A percentile compares a stretch with the other conserved stretches of the same genome.
These are phyloP conservation scores for Cottus gobio DNA, from an alignment of 2,113 vertebrate genomes.

Conservation along the genomic window DNA sequence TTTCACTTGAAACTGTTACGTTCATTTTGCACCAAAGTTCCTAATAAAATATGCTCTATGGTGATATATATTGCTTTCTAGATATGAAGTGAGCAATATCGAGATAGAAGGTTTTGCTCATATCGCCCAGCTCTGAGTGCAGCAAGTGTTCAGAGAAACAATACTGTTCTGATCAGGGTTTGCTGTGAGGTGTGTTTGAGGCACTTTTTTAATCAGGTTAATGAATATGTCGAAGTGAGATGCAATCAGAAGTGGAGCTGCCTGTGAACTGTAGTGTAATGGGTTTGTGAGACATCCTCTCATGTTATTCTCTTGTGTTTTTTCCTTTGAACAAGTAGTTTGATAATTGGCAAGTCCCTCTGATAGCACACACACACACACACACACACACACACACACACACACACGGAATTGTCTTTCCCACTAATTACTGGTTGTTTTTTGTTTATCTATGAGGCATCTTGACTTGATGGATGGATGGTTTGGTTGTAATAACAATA, in stretches of 20 bases:
- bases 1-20: not conserved
- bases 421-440: not conserved
- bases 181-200: constrained; percentile 12
- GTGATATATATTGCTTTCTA: not conserved
- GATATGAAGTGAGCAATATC: not conserved
- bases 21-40: not conserved
- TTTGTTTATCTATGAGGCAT: constrained; percentile 3
- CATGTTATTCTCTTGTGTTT: not conserved
- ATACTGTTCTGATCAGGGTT: constrained; percentile 2
- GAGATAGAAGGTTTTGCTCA: not conserved
- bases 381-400: not conserved
- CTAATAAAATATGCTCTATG: not conserved
- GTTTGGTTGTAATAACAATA: constrained; percentile 40
- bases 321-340: constrained; percentile 5
- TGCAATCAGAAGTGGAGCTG: not conserved
- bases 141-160: constrained; percentile 15
- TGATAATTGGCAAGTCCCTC: not conserved
- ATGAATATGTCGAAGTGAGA: constrained; percentile 14
- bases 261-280: not conserved
- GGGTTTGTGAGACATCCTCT: constrained; percentile 20
- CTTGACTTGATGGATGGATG: constrained; percentile 39
- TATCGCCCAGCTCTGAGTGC: not conserved
- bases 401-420: not conserved
- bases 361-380: not conserved
- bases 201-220: not conserved